Evolutionary conservation across 2,113 vertebrate species (phyloP), one percentile per base, ranked within the genome.

Genomic region (Mastomys natalensis): DNA sequence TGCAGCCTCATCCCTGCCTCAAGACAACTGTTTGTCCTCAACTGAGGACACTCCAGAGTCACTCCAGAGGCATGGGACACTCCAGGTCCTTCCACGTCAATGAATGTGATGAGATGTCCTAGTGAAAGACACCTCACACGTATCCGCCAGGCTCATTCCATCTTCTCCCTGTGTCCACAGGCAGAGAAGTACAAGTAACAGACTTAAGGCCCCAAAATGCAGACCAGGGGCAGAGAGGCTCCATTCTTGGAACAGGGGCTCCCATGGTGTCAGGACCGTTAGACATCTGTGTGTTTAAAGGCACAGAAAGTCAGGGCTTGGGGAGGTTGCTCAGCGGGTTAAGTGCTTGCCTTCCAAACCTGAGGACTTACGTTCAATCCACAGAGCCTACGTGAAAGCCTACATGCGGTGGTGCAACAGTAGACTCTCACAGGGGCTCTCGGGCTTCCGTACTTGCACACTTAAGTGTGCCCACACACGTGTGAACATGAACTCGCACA

Each of bases 1-100:
- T 60, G 24, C 7, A 21, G 13, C 9, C 73, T 37, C 3, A 8
- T 5, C 60, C n/a, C 19, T 40, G 58, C 6, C 53, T 24, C 53
- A 76, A 22, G 43, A n/a, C 1, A 0, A n/a, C 0, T 4, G 8
- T 37, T 13, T 6, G 43, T 74, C 4, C 51, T 34, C 3, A 55
- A 45, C 70, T 7, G 24, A 31, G 1, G 17, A n/a, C 26, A n/a
- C 60, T 37, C 40, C 12, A n/a, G n/a, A n/a, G n/a, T 16, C 31
- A 10, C 55, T 60, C 45, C 9, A 0, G 15, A n/a, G 37, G 48
- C 51, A 55, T 5, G 24, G 13, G 55, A 12, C 45, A 70, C 34
- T 31, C 40, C 82, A 68, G 62, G 45, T 31, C 5, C 6, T 66
- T 22, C n/a, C 24, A 77, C 9, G 24, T 1, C 1, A 19, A 48